Conservation (phyloP, 2,113 vertebrate genomes). For the Artemisiospiza belli region DNA sequence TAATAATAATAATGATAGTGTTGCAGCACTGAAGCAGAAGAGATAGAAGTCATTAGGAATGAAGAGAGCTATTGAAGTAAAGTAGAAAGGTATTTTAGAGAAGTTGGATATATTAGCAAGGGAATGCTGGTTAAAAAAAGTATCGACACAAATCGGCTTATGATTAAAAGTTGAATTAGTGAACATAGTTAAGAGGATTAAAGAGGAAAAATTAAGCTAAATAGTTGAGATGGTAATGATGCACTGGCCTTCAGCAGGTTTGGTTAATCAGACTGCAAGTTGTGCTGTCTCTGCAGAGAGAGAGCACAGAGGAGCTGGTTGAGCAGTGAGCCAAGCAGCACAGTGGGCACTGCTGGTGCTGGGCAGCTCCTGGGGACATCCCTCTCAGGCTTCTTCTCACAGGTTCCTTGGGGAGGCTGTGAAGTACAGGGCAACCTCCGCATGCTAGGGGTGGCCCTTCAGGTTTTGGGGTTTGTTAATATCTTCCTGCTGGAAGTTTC, state of each 20-base stretch:
- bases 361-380: background rate
- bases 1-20: background rate
- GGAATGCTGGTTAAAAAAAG: background rate
- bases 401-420: background rate
- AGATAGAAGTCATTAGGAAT: slow-evolving; percentile 29
- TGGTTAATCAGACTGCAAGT: background rate
- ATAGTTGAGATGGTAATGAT: background rate
- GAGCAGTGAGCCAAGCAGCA: rapidly evolving
- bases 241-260: background rate
- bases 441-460: background rate
- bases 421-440: background rate
- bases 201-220: slow-evolving; percentile 11
- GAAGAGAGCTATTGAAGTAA: background rate
- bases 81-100: slow-evolving; percentile 11
- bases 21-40: background rate
- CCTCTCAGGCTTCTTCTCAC: background rate
- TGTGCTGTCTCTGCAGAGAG: background rate
- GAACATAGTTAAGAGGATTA: slow-evolving; percentile 45
- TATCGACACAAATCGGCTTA: slow-evolving; percentile 9
- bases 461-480: background rate
- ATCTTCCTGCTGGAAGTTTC: background rate
- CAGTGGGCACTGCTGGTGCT: background rate
- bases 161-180: slow-evolving; percentile 36
- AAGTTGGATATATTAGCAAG: background rate
- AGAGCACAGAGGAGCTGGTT: rapidly evolving